Percentiles rank a stretch among this genome's conserved stretches.
Evolutionary conservation across 2,888 invertebrate genomes (phyloP).

Genomic region (Erebia epiphron): DNA sequence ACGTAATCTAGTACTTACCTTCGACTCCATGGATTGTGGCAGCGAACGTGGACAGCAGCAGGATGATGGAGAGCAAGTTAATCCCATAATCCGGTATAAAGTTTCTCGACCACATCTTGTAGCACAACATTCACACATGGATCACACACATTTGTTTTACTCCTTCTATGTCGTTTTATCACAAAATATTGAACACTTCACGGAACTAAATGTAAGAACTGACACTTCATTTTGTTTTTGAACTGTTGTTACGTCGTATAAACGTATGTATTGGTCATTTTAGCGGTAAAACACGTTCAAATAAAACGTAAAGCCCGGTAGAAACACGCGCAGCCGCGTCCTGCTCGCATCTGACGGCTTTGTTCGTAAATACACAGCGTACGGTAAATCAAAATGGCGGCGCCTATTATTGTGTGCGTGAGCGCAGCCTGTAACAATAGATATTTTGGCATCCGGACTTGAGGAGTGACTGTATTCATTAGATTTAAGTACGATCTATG

Average conservation of each 20-base stretch:
- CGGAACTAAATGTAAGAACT: constrained; percentile 80
- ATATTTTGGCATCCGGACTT: constrained; percentile 46
- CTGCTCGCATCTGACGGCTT: constrained; percentile 82
- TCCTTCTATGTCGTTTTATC: constrained; percentile 73
- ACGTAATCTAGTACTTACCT: constrained; percentile 76
- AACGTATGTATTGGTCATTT: constrained; percentile 72
- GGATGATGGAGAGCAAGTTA: constrained; percentile 78
- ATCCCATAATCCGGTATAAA: constrained; percentile 87
- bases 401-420: constrained; percentile 68
- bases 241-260: constrained; percentile 73
- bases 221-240: constrained; percentile 82
- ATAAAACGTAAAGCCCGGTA: constrained; percentile 68
- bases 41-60: constrained; percentile 72
- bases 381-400: constrained; percentile 83
- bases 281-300: constrained; percentile 80
- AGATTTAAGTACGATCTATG: constrained; percentile 36
- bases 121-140: constrained; percentile 83
- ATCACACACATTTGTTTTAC: constrained; percentile 83
- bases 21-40: constrained; percentile 80
- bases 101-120: constrained; percentile 87
- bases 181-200: constrained; percentile 76
- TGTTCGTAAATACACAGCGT: constrained; percentile 81
- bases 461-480: constrained; percentile 38
- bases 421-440: constrained; percentile 60
- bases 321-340: constrained; percentile 81